These are phyloP conservation scores for Pseudochirops cupreus DNA, from an alignment of 2,797 vertebrate genomes.

Conservation along the genomic window DNA sequence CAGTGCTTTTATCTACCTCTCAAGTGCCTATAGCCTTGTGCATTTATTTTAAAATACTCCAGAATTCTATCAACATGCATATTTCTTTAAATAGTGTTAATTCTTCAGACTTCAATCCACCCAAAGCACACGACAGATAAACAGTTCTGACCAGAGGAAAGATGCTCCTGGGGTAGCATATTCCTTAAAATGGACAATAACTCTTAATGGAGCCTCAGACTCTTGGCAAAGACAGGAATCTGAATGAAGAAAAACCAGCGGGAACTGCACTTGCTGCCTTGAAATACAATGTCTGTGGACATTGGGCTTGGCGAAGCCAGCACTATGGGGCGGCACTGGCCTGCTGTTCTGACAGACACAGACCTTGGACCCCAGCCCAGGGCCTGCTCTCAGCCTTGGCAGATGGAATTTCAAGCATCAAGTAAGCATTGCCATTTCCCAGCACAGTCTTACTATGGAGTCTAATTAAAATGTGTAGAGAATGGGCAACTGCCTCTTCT, in stretches of 20 bases:
- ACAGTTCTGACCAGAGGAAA: background rate
- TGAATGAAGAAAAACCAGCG: background rate
- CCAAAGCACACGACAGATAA: background rate
- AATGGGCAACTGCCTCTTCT: background rate
- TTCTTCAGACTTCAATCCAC: background rate
- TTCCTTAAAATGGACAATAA: background rate
- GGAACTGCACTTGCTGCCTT: background rate
- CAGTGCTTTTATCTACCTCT: background rate
- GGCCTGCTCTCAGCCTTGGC: background rate
- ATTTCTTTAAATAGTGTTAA: background rate
- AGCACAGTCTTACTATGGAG: background rate
- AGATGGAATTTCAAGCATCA: background rate
- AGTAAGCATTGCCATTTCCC: background rate
- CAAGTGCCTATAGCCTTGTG: background rate
- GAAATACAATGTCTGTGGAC: background rate
- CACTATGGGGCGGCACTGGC: background rate
- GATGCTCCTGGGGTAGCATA: background rate
- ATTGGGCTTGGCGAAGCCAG: background rate
- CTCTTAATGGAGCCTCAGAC: slow-evolving; percentile 9
- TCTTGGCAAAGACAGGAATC: background rate
- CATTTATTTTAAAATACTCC: background rate
- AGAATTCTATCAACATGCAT: background rate
- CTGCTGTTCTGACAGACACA: background rate
- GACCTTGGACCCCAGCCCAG: background rate
- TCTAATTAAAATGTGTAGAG: slow-evolving; percentile 17